Evolutionary conservation across 2,888 invertebrate genomes (phyloP), one percentile per base, ranked within the genome.

Genomic region (Tolmerus cingulatus): DNA sequence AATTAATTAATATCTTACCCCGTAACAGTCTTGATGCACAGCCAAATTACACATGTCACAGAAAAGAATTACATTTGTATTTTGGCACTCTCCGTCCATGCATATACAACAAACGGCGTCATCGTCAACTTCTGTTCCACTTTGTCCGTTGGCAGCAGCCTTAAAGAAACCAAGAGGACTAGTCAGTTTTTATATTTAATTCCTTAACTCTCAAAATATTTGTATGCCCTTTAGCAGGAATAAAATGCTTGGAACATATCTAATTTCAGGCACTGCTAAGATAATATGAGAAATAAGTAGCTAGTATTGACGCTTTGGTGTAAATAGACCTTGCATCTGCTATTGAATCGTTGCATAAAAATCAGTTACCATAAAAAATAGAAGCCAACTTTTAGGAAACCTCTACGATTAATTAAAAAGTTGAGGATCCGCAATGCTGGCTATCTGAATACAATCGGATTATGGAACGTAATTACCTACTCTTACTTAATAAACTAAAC

Each of bases 11-110:
- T 74, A 9, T 88, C 91, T 90, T 90, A 98, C 98, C 85, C 99
- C 99, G 93, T 99, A 99, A 91, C 99, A 99, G 92, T 99, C 98
- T 93, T 99, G 99, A 93, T 99, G 99, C 16, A 99, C 99, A 37
- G 99, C 98, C 89, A 99, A 93, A 93, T 99, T 99, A 93, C 99
- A 99, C 98, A 99, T 98, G 93, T 99, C 99, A 93, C 99, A 99
- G 93, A 99, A 99, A 84, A 99, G 94, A 90, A 99, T 99, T 77
- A 98, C 99, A 92, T 99, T 99, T 85, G 98, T 98, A 93, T 99
- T 99, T 92, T 99, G 98, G 92, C 99, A 99, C 92, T 99, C 99
- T 1, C 99, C 99, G 90, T 99, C 99, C 95, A 98, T 97, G 92
- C 99, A 99, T 90, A 99, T 99, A 91, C 98, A 98, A 91, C 99